A percentile compares a stretch with the other conserved stretches of the same genome.
These are phyloP conservation scores for Limnephilus auricula DNA, from an alignment of 2,888 invertebrate genomes.

Conservation along the genomic window DNA sequence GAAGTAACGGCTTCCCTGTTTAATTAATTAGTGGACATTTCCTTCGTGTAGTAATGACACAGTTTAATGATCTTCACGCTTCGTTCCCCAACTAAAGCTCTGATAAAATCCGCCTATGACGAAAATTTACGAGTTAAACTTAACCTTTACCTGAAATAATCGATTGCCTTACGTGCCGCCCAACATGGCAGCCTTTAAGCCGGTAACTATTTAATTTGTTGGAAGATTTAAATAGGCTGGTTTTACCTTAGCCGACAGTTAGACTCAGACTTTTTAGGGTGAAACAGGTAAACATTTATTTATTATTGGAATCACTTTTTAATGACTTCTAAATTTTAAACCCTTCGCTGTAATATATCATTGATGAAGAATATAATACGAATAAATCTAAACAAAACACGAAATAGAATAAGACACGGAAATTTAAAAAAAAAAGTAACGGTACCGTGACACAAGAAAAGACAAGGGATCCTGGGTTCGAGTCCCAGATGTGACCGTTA, in stretches of 20 bases:
- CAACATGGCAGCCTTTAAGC: not conserved
- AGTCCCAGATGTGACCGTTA: too few species aligned
- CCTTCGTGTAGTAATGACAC: conserved; percentile 30
- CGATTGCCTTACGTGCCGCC: not conserved
- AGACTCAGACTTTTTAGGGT: not conserved
- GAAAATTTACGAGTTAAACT: conserved; percentile 37
- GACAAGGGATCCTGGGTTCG: too few species aligned
- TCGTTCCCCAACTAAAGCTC: conserved; percentile 22
- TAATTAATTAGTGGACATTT: conserved; percentile 44
- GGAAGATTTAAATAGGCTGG: not conserved
- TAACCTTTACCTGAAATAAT: conserved; percentile 44
- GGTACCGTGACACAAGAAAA: too few species aligned
- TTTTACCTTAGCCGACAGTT: not conserved
- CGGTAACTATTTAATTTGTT: not conserved
- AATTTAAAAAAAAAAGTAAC: too few species aligned
- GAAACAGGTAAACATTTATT: not conserved
- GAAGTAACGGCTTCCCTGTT: conserved; percentile 26
- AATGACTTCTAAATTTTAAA: too few species aligned
- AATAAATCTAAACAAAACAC: too few species aligned
- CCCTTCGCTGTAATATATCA: too few species aligned
- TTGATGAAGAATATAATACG: too few species aligned
- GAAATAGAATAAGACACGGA: too few species aligned
- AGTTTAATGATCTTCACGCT: conserved; percentile 37
- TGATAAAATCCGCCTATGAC: conserved; percentile 48
- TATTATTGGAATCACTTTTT: too few species aligned